Conservation (phyloP, 2,797 vertebrate species). For the Myotis vivesi region DNA sequence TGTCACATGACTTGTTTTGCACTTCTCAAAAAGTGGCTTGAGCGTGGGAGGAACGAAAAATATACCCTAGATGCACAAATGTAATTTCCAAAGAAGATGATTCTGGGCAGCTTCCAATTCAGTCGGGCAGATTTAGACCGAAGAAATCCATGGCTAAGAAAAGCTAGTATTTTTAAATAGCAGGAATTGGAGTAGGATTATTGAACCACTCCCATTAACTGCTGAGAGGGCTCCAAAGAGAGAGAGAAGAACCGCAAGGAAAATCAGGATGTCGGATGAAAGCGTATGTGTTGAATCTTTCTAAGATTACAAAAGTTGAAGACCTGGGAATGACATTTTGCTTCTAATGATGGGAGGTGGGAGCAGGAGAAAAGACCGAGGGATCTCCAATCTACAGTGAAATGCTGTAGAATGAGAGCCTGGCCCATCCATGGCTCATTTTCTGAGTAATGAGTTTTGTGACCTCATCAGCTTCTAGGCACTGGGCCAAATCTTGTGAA, state of each 20-base stretch:
- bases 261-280: neutral
- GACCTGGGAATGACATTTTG: conserved; percentile 1
- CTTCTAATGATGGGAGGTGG: neutral
- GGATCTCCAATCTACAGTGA: neutral
- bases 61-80: conserved; percentile 77
- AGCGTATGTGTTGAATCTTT: neutral
- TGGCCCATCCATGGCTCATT: neutral
- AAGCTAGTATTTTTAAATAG: conserved; percentile 77
- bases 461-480: conserved; percentile 66
- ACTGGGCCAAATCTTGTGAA: conserved; percentile 54
- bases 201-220: conserved; percentile 75
- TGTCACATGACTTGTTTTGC: conserved; percentile 75
- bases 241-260: neutral
- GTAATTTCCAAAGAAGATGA: conserved; percentile 78
- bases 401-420: neutral
- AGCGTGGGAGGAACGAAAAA: conserved; percentile 75
- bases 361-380: neutral
- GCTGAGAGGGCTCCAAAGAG: conserved; percentile 65
- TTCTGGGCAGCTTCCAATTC: conserved; percentile 79
- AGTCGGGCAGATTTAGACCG: conserved; percentile 78
- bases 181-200: conserved; percentile 73
- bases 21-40: conserved; percentile 78
- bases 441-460: conserved; percentile 59
- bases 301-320: neutral
- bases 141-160: conserved; percentile 80